phyloP scores from a whole-genome alignment of 2,113 vertebrate genomes.

The Ptychochromis oligacanthus region DNA sequence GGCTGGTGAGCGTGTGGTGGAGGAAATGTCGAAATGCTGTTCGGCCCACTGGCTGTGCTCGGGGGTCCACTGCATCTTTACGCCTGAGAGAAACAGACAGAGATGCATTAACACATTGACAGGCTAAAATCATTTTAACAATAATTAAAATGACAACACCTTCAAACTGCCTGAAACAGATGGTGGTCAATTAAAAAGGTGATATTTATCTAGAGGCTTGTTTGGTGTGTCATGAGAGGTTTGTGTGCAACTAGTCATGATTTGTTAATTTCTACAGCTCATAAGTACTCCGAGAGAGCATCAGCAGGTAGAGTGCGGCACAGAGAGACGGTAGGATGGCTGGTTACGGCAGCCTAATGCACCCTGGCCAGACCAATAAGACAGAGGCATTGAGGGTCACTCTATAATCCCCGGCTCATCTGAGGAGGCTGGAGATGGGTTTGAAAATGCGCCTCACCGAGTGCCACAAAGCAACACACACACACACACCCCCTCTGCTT shows the following conservation, averaged over 20 bases:
- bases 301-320: slow-evolving; percentile 82
- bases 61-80: slow-evolving; percentile 99
- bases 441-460: slow-evolving; percentile 94
- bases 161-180: slow-evolving; percentile 31
- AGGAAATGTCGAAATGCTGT: slow-evolving; percentile 98
- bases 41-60: slow-evolving; percentile 99
- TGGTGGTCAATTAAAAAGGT: slow-evolving; percentile 35
- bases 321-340: slow-evolving; percentile 55
- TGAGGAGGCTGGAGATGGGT: slow-evolving; percentile 92
- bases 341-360: slow-evolving; percentile 95
- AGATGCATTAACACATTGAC: not conserved
- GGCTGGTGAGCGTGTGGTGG: slow-evolving; percentile 94
- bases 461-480: slow-evolving; percentile 95
- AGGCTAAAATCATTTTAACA: not conserved
- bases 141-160: slow-evolving; percentile 49
- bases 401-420: slow-evolving; percentile 98
- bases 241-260: not conserved
- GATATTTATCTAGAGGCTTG: slow-evolving; percentile 13
- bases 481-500: slow-evolving; percentile 75
- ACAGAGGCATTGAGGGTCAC: slow-evolving; percentile 97
- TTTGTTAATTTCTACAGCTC: slow-evolving; percentile 77
- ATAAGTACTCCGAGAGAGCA: slow-evolving; percentile 81
- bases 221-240: not conserved
- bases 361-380: slow-evolving; percentile 95
- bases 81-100: slow-evolving; percentile 80